Base-by-base conservation (phyloP, 2,888 invertebrate species). In the Eumacrocentrus americanus region DNA sequence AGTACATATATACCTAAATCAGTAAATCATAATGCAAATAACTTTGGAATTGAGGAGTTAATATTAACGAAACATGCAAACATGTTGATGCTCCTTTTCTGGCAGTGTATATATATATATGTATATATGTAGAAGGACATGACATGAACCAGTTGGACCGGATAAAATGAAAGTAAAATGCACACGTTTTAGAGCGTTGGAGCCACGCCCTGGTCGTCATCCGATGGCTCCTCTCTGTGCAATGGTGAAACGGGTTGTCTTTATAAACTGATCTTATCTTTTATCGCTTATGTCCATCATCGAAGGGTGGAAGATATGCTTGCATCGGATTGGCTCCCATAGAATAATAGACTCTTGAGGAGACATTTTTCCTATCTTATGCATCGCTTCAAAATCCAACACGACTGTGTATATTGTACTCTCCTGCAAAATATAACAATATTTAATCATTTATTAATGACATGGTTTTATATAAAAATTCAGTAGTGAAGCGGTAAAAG, bases 61-160 rank as follows among this genome's bases (percentile, higher is more conserved):
- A 51, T 62, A 60, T 62, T 60, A 60, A 62, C 60, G 60, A 22
- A 58, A 64, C 60, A 65, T 57, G 62, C 58, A 47, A 61, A 20
- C 29, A 37, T 22, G 20, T 56, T 38, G 9, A 40, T 46, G 42
- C 40, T 29, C 50, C 40, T 58, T 18, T 37, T 34, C 29, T 38
- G 57, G 52, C 51, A 16, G 35, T 14, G 22, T 35, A 11, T 16
- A 11, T 11, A 34, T 34, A 25, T 42, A 44, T 42, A n/a, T n/a
- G n/a, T n/a, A n/a, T n/a, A n/a, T n/a, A n/a, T n/a, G n/a, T n/a
- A n/a, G n/a, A 11, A 29, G 4, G 16, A 37, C n/a, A 44, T 20
- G n/a, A 29, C 22, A 54, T 47, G 58, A 67, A 63, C 63, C 66
- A 62, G 63, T 65, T 58, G 37, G 50, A 62, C 63, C 56, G 58